Conservation (phyloP, 2,888 invertebrate genomes). For the Eubasilissa splendida region DNA sequence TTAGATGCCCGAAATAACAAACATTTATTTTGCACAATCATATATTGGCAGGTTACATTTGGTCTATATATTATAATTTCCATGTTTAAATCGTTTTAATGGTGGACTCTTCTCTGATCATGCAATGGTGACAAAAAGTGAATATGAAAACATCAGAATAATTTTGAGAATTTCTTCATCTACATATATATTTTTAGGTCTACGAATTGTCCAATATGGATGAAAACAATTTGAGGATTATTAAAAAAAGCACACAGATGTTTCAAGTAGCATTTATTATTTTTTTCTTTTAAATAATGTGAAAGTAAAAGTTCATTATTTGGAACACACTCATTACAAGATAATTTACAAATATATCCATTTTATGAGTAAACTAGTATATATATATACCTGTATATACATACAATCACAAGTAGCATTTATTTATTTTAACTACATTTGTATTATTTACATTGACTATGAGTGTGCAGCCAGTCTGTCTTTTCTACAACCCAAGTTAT, state of each 20-base stretch:
- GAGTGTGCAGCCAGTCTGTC: conserved; percentile 49
- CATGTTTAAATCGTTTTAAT: too few species aligned
- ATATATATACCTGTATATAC: conserved; percentile 67
- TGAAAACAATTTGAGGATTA: not conserved
- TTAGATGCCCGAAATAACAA: too few species aligned
- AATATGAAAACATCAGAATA: too few species aligned
- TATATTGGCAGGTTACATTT: too few species aligned
- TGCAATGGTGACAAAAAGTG: too few species aligned
- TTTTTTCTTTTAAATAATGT: conserved; percentile 57
- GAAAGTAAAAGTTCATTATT: conserved; percentile 58
- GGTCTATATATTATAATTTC: too few species aligned
- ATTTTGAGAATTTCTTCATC: too few species aligned
- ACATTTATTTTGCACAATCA: too few species aligned
- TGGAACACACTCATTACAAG: conserved; percentile 58
- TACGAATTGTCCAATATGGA: too few species aligned
- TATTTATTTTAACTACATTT: conserved; percentile 65
- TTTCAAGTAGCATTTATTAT: conserved; percentile 58
- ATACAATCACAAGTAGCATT: conserved; percentile 66
- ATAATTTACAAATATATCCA: conserved; percentile 57
- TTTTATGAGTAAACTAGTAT: conserved; percentile 57
- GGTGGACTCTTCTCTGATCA: too few species aligned
- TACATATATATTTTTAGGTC: too few species aligned
- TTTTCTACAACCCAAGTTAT: not conserved
- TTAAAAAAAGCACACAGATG: conserved; percentile 32
- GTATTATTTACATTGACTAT: conserved; percentile 73